phyloP scores from a whole-genome alignment of 2,113 vertebrate genomes.

The Epinephelus lanceolatus region DNA sequence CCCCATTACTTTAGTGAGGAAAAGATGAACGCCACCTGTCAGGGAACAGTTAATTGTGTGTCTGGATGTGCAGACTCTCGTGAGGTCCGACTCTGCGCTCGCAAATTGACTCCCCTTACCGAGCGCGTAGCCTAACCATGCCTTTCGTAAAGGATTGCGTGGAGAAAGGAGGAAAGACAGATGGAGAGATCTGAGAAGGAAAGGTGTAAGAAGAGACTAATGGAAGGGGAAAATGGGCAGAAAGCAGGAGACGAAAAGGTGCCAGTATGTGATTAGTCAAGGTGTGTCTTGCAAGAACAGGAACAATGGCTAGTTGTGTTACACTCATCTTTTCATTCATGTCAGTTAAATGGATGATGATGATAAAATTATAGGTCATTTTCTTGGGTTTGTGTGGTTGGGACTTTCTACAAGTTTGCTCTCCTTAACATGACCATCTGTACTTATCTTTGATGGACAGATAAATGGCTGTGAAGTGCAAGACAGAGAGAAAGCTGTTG shows the following conservation, averaged over 20 bases:
- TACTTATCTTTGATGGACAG: slow-evolving; percentile 86
- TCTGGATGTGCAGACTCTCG: slow-evolving; percentile 79
- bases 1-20: slow-evolving; percentile 94
- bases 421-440: slow-evolving; percentile 5
- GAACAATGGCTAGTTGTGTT: slow-evolving; percentile 20
- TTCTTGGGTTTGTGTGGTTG: not conserved
- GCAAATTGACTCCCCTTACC: slow-evolving; percentile 79
- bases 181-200: not conserved
- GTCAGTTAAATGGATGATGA: slow-evolving; percentile 4
- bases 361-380: slow-evolving; percentile 3
- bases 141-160: not conserved
- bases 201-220: slow-evolving; percentile 17
- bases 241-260: not conserved
- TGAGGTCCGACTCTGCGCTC: slow-evolving; percentile 52
- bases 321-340: slow-evolving; percentile 5
- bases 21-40: slow-evolving; percentile 99
- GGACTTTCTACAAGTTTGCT: slow-evolving; percentile 16
- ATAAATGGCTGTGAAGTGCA: slow-evolving; percentile 96
- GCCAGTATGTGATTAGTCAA: slow-evolving; percentile 13
- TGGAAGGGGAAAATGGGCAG: not conserved
- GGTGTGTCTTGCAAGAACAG: slow-evolving; percentile 22
- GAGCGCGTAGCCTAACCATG: not conserved
- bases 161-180: not conserved
- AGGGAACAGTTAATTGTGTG: slow-evolving; percentile 95
- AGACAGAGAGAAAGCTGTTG: slow-evolving; percentile 92